Percentiles rank a stretch among this genome's conserved stretches.
These are phyloP conservation scores for Hyles lineata DNA, from an alignment of 2,888 invertebrate species.

Conservation along the genomic window DNA sequence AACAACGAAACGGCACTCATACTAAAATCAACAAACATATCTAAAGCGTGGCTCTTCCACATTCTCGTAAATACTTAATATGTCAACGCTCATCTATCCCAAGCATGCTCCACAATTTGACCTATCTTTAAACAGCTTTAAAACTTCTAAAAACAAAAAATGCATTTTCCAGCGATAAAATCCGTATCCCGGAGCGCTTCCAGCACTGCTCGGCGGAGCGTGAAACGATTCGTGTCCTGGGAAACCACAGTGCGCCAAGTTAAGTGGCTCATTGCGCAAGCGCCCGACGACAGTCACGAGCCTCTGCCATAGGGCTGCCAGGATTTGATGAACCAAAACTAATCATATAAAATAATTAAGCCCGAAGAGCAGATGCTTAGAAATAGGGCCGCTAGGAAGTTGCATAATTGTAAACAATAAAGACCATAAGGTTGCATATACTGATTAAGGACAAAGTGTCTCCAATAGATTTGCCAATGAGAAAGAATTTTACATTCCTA, in stretches of 20 bases:
- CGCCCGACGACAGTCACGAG: not conserved
- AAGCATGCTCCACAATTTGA: not conserved
- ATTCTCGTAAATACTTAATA: too few relatives aligned
- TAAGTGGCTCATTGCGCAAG: constrained; percentile 23
- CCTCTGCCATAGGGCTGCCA: not conserved
- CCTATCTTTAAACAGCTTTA: not conserved
- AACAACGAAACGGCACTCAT: too few relatives aligned
- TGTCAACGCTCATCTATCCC: not conserved
- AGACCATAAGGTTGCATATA: too few relatives aligned
- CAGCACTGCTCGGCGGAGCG: constrained; percentile 24
- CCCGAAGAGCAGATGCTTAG: too few relatives aligned
- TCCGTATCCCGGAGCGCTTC: constrained; percentile 20
- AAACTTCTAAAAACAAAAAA: not conserved
- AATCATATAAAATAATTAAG: not conserved
- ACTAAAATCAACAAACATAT: too few relatives aligned
- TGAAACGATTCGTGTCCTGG: constrained; percentile 25
- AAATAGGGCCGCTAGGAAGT: too few relatives aligned
- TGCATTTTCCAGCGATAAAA: constrained; percentile 24
- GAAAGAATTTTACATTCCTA: too few relatives aligned
- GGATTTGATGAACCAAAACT: not conserved
- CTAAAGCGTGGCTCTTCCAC: too few relatives aligned
- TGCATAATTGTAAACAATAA: too few relatives aligned
- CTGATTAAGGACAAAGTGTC: too few relatives aligned
- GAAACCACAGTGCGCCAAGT: constrained; percentile 23
- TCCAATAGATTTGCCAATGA: too few relatives aligned